Conservation (phyloP, 2,888 invertebrate genomes). For the Drosophila mayaguana region DNA sequence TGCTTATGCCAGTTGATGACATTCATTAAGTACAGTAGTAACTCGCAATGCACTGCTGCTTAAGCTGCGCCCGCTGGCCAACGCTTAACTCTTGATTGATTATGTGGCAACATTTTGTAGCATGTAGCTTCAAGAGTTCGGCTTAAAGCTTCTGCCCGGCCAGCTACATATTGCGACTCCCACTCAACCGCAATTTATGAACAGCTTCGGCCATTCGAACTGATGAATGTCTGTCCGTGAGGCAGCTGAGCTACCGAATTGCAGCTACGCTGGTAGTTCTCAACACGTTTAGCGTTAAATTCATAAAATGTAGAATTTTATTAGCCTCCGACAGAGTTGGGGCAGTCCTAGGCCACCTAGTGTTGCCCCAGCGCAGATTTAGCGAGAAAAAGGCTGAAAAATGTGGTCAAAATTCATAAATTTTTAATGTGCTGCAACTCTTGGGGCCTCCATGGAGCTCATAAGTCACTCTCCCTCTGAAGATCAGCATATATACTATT, state of each 20-base stretch:
- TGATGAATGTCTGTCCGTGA: constrained; percentile 16
- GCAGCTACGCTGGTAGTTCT: constrained; percentile 25
- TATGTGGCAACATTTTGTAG: constrained; percentile 44
- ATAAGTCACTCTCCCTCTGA: not conserved
- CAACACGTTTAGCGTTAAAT: constrained; percentile 43
- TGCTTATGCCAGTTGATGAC: constrained; percentile 63
- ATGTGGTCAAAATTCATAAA: fast-evolving
- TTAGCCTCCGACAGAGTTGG: constrained; percentile 31
- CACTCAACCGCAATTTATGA: constrained; percentile 3
- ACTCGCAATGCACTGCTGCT: constrained; percentile 13
- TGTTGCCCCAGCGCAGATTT: not conserved
- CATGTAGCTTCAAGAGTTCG: constrained; percentile 33
- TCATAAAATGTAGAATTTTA: constrained; percentile 45
- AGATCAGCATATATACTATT: too few species aligned
- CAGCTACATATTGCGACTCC: not conserved
- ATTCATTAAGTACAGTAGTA: constrained; percentile 65
- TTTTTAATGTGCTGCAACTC: too few species aligned
- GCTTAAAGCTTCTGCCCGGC: constrained; percentile 35
- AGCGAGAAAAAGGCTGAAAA: not conserved
- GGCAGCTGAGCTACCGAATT: constrained; percentile 1
- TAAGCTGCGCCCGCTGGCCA: constrained; percentile 52
- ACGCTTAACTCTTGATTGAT: constrained; percentile 67
- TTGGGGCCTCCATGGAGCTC: not conserved
- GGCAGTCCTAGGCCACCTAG: not conserved
- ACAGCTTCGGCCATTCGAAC: not conserved